Evolutionary conservation across 2,888 invertebrate species (phyloP), one percentile per base, ranked within the genome.

Genomic region (Xylota segnis): DNA sequence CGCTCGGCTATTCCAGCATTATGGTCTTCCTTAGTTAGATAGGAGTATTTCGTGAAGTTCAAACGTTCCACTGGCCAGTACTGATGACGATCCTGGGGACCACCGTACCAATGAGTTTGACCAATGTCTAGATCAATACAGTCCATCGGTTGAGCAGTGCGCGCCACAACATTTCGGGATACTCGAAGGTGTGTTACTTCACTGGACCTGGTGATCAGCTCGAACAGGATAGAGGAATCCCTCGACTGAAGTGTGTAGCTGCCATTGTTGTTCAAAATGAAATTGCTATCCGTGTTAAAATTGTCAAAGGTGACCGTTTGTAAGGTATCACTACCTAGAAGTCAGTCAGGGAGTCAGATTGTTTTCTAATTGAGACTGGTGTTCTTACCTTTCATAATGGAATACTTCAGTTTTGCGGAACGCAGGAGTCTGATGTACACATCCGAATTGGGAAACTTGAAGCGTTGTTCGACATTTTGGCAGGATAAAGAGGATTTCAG

Each of bases 41-140:
- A 95, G 0, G 94, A 93, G 88, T 93, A 94, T 81, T 94, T 93
- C 0, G 90, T 91, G 4, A 94, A 93, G 0, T 91, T 90, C 4
- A 93, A 90, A 0, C 93, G 93, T 88, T 95, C 94, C 56, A 95
- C 93, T 0, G 95, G 95, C 94, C 94, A 95, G 89, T 93, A 94
- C 88, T 95, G 95, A 0, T 93, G 91, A 82, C 93, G 93, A 87
- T 94, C 93, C 75, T 95, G 93, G 0, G 94, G 93, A 0, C 95
- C 95, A 10, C 95, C 95, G 87, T 94, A 96, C 95, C 96, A 96
- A 88, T 94, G 90, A 0, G 88, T 88, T 12, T 88, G 84, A 2
- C 89, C 89, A 3, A 89, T 88, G n/a, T 90, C 89, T 16, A 92
- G 87, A 5, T 87, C 79, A 7, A 92, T 27, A 65, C 92, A 92